Conservation (phyloP, 2,888 invertebrate genomes). For the Teleiodes luculella region DNA sequence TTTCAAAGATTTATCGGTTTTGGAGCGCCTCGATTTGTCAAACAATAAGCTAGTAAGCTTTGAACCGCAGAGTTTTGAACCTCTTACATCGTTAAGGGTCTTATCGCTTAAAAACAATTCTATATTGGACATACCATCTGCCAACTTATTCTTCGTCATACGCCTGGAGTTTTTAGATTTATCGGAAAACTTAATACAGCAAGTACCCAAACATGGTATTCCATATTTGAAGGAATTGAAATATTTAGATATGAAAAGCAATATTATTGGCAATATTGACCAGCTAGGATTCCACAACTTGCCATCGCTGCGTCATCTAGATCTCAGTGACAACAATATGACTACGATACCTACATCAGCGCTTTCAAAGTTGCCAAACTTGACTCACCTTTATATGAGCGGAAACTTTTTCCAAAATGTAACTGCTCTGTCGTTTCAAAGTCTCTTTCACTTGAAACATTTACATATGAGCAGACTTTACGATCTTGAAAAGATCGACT, state of each 20-base stretch:
- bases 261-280: conserved; percentile 85
- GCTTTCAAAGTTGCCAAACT: conserved; percentile 85
- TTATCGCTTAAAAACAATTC: conserved; percentile 88
- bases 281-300: conserved; percentile 86
- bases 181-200: conserved; percentile 87
- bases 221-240: conserved; percentile 84
- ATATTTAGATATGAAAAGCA: conserved; percentile 85
- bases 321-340: conserved; percentile 90
- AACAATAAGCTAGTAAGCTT: conserved; percentile 87
- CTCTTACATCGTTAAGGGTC: conserved; percentile 82
- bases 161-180: conserved; percentile 86
- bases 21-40: conserved; percentile 86
- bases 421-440: conserved; percentile 88
- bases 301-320: conserved; percentile 83
- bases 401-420: conserved; percentile 87
- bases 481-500: conserved; percentile 83
- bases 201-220: conserved; percentile 84
- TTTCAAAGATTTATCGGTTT: conserved; percentile 86
- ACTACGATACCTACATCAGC: conserved; percentile 87
- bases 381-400: conserved; percentile 86
- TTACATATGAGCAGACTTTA: conserved; percentile 85
- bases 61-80: conserved; percentile 84
- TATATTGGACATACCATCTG: conserved; percentile 85
- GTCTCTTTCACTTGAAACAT: conserved; percentile 88
- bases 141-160: conserved; percentile 82